phyloP scores from a whole-genome alignment of 1,140 invertebrate species.

The Diabrotica undecimpunctata region DNA sequence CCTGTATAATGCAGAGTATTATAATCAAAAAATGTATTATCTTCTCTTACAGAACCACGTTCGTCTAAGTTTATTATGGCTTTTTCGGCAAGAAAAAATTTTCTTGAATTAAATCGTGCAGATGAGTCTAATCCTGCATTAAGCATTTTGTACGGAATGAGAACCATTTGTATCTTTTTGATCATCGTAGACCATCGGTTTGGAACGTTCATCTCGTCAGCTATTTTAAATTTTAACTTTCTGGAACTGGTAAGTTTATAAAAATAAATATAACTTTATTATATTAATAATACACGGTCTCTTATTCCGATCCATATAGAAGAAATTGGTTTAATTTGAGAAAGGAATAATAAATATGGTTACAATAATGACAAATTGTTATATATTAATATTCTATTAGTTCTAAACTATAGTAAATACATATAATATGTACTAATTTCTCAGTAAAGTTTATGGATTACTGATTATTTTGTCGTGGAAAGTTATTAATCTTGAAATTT shows the following conservation, averaged over 20 bases:
- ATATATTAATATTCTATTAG: too few species aligned
- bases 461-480: too few species aligned
- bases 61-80: conserved; percentile 46
- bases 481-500: too few species aligned
- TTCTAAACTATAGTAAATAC: too few species aligned
- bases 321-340: too few species aligned
- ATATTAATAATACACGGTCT: too few species aligned
- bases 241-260: conserved; percentile 49
- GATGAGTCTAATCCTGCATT: conserved; percentile 49
- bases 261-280: not conserved
- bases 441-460: too few species aligned
- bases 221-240: conserved; percentile 52
- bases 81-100: conserved; percentile 51
- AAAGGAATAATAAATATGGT: too few species aligned
- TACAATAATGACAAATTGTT: too few species aligned
- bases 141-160: conserved; percentile 52
- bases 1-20: too few species aligned
- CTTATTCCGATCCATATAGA: too few species aligned
- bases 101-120: conserved; percentile 41
- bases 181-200: conserved; percentile 53
- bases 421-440: too few species aligned
- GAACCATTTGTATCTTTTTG: conserved; percentile 52
- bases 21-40: not conserved
- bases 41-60: conserved; percentile 33
- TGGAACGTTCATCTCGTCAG: conserved; percentile 51